Percentiles rank a stretch among this genome's conserved stretches.
These are phyloP conservation scores for Gryllus longicercus DNA, from an alignment of 2,888 invertebrate species.

Conservation along the genomic window DNA sequence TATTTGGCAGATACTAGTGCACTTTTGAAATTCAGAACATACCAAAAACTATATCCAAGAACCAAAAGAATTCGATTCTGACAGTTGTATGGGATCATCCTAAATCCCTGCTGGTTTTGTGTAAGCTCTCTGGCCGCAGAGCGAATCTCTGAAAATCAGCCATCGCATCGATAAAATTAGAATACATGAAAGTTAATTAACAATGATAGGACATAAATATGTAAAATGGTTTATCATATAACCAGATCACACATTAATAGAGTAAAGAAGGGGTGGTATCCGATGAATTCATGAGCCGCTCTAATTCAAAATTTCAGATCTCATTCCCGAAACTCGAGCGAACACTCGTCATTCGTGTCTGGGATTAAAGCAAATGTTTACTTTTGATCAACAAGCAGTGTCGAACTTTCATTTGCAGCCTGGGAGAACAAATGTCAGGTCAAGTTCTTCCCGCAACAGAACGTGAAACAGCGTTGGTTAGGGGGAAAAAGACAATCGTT, in stretches of 20 bases:
- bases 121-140: no score
- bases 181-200: conserved; percentile 7
- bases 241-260: conserved; percentile 2
- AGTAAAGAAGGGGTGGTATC: conserved; percentile 10
- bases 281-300: background rate
- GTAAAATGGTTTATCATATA: conserved; percentile 17
- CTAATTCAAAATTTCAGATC: background rate
- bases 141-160: no score
- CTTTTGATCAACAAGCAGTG: background rate
- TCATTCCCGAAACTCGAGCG: conserved; percentile 4
- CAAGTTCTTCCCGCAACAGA: no score
- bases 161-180: conserved; percentile 5
- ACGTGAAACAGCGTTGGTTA: no score
- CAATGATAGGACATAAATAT: conserved; percentile 11
- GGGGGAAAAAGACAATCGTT: no score
- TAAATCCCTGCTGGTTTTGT: no score
- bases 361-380: conserved; percentile 11
- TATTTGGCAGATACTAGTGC: no score
- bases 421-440: background rate
- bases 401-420: background rate
- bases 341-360: conserved; percentile 17
- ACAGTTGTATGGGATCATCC: no score
- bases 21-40: no score
- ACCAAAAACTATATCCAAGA: no score
- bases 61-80: no score